These are phyloP conservation scores for Platycheirus rosarum DNA, from an alignment of 2,888 invertebrate species.

Conservation along the genomic window DNA sequence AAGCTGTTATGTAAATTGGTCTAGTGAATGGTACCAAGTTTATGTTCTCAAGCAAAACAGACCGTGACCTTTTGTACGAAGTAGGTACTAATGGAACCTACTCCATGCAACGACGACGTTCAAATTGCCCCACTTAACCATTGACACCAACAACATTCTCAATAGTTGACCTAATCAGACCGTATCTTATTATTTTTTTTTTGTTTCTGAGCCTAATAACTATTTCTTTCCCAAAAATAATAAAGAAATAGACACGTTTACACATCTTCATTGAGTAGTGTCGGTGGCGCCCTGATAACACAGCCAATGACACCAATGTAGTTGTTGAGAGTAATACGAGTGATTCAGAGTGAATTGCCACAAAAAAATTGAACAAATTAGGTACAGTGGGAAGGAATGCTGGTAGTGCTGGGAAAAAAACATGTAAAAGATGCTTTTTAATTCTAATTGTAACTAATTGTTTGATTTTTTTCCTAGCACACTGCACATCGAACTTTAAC, in stretches of 20 bases:
- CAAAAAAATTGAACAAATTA: conserved; percentile 15
- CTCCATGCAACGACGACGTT: conserved; percentile 18
- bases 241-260: conserved; percentile 34
- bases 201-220: conserved; percentile 14
- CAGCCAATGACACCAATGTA: not conserved
- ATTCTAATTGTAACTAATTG: no score
- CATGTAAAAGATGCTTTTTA: no score
- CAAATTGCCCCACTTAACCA: conserved; percentile 44
- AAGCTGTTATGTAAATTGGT: conserved; percentile 39
- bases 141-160: conserved; percentile 41
- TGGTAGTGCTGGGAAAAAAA: not conserved
- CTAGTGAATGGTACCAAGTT: conserved; percentile 23
- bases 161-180: conserved; percentile 34
- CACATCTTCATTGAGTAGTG: conserved; percentile 35
- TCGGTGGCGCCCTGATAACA: conserved; percentile 35
- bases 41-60: conserved; percentile 54
- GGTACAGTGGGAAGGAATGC: not conserved
- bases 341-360: conserved; percentile 5
- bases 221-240: conserved; percentile 33
- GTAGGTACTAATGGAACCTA: conserved; percentile 21
- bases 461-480: no score
- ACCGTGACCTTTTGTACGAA: conserved; percentile 60
- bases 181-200: conserved; percentile 13
- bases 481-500: not conserved
- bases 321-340: conserved; percentile 12